A percentile compares a stretch with the other conserved stretches of the same genome.
These are phyloP conservation scores for Drosophila santomea DNA, from an alignment of 1,140 invertebrate species.

Conservation along the genomic window DNA sequence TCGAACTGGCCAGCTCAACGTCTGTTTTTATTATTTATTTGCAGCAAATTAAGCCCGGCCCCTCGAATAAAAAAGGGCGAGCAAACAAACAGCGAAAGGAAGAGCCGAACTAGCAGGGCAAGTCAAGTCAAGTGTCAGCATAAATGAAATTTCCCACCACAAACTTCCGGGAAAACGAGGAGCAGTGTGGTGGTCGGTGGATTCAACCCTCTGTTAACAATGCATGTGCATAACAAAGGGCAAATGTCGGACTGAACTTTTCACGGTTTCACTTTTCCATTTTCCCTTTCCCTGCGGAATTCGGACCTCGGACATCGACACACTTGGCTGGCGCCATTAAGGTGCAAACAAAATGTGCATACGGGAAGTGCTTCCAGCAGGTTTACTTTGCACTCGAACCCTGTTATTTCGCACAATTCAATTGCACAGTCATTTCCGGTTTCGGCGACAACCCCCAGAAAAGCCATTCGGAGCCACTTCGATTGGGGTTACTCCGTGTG, in stretches of 20 bases:
- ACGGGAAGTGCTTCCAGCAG: constrained; percentile 52
- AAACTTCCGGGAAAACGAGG: constrained; percentile 68
- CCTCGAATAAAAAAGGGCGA: constrained; percentile 18
- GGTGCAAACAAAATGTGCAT: constrained; percentile 48
- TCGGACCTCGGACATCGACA: constrained; percentile 48
- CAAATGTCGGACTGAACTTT: constrained; percentile 59
- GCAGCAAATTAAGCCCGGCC: constrained; percentile 72
- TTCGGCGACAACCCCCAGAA: constrained; percentile 27
- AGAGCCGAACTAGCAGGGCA: constrained; percentile 21
- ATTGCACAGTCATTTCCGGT: constrained; percentile 74
- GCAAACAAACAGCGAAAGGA: constrained; percentile 15
- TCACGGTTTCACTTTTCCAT: constrained; percentile 64
- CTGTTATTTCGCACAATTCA: constrained; percentile 59
- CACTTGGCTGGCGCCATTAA: constrained; percentile 55
- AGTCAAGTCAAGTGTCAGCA: constrained; percentile 79
- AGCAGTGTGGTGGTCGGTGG: background rate
- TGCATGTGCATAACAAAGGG: constrained; percentile 68
- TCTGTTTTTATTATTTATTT: constrained; percentile 79
- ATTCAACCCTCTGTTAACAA: constrained; percentile 55
- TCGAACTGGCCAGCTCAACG: constrained; percentile 55
- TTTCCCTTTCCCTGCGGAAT: constrained; percentile 1
- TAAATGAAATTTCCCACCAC: constrained; percentile 83
- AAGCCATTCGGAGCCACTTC: constrained; percentile 1
- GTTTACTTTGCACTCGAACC: constrained; percentile 35
- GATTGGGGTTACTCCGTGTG: constrained; percentile 4